Evolutionary conservation across 2,888 invertebrate genomes (phyloP).

Genomic region (Anoncus sp.): DNA sequence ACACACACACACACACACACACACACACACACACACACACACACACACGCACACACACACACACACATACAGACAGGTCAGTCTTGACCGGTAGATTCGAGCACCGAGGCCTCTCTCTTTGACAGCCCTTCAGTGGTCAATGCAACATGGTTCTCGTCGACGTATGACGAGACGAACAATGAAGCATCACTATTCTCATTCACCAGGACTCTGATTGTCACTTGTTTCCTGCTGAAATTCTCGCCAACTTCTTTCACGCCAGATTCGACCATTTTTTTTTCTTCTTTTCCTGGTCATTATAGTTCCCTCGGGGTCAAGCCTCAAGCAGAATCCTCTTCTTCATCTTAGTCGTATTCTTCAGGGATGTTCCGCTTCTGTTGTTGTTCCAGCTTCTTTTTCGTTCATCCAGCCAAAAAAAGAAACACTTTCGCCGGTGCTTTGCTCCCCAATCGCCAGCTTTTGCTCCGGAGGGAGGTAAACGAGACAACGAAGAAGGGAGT

Average conservation of each 20-base stretch:
- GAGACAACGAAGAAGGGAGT: slow-evolving; percentile 36
- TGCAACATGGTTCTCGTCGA: slow-evolving; percentile 69
- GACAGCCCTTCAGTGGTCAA: slow-evolving; percentile 61
- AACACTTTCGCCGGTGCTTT: too few species aligned
- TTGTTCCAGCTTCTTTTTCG: too few species aligned
- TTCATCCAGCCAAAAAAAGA: too few species aligned
- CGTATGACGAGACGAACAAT: slow-evolving; percentile 78
- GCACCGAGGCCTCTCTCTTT: slow-evolving; percentile 49
- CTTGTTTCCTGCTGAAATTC: slow-evolving; percentile 78
- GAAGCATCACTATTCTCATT: slow-evolving; percentile 68
- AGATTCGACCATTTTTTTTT: slow-evolving; percentile 43
- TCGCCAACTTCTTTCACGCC: slow-evolving; percentile 49
- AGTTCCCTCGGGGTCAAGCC: too few species aligned
- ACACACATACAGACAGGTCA: slow-evolving; percentile 45
- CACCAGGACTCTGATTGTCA: slow-evolving; percentile 78
- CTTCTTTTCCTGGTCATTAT: slow-evolving; percentile 55
- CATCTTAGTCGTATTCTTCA: too few species aligned
- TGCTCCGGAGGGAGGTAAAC: slow-evolving; percentile 34
- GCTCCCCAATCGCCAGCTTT: slow-evolving; percentile 23
- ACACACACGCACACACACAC: slow-evolving; percentile 14
- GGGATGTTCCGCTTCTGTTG: too few species aligned
- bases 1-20: too few species aligned
- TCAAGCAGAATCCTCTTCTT: too few species aligned
- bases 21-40: too few species aligned
- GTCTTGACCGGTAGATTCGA: slow-evolving; percentile 70